Conservation (phyloP, 1,140 invertebrate species). For the Eciton burchellii region DNA sequence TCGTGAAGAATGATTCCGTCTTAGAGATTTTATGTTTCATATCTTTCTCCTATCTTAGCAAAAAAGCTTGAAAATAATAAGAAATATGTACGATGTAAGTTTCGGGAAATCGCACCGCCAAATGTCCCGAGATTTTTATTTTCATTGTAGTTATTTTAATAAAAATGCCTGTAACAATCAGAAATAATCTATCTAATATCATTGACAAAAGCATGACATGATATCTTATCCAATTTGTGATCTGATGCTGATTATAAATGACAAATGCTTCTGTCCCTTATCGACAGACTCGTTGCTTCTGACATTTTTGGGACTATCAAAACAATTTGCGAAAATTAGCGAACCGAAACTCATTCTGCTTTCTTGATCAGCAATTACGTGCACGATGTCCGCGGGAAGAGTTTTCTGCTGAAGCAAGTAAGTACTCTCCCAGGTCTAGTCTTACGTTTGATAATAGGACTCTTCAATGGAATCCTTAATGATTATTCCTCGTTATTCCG, state of each 20-base stretch:
- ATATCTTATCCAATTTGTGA: background rate
- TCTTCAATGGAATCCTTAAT: slow-evolving; percentile 60
- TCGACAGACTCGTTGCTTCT: background rate
- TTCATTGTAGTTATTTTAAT: too few relatives aligned
- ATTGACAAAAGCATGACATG: background rate
- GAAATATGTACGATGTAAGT: background rate
- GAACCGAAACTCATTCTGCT: slow-evolving; percentile 30
- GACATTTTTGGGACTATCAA: slow-evolving; percentile 33
- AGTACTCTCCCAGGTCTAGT: slow-evolving; percentile 14
- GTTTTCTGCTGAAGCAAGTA: slow-evolving; percentile 56
- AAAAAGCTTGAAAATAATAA: background rate
- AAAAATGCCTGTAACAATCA: too few relatives aligned
- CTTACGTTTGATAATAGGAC: slow-evolving; percentile 60
- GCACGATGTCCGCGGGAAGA: slow-evolving; percentile 16
- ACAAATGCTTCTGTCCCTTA: slow-evolving; percentile 1
- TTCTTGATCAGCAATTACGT: slow-evolving; percentile 55
- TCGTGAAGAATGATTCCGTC: background rate
- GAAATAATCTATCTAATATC: too few relatives aligned
- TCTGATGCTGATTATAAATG: background rate
- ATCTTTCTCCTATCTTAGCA: background rate
- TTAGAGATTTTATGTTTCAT: background rate
- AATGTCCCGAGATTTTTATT: background rate
- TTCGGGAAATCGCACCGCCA: background rate
- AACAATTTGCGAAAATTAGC: slow-evolving; percentile 62
- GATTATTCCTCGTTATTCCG: slow-evolving; percentile 59